Evolutionary conservation across 2,888 invertebrate species (phyloP), one percentile per base, ranked within the genome.

Genomic region (Dolomedes plantarius): DNA sequence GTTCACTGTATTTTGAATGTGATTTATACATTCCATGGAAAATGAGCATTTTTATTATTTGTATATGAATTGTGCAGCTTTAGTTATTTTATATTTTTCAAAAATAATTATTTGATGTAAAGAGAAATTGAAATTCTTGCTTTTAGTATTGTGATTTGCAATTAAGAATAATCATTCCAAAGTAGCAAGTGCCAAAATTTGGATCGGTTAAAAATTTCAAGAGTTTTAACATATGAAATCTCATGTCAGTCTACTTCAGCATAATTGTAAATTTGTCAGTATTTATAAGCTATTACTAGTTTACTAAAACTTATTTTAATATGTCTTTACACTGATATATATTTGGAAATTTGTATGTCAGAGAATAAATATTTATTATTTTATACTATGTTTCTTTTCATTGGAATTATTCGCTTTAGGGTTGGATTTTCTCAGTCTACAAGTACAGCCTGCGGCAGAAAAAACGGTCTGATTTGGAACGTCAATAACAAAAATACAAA

Each of bases 121-220:
- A 39, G 23, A 39, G 23, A 19, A 69, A 73, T 67, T 29, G 19
- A 69, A 73, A 67, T 29, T 41, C 56, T 83, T 77, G 67, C 67
- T 56, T 56, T 56, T 56, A 56, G 56, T 23, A 16, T 16, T 56
- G n/a, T 3, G 23, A 36, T 23, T 16, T 23, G 56, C 23, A 56
- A 56, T 56, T 23, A 23, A 56, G 23, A 56, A 3, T 29, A 56
- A 75, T 81, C 68, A 69, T 75, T 36, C 73, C 67, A 73, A 32
- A 62, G 67, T 67, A 73, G 83, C 68, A 29, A 73, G 83, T 85
- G 77, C 83, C 83, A 85, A 85, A 67, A 68, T 82, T 69, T 71
- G 28, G 19, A 46, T 32, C 32, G n/a, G 32, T 65, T n/a, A 16
- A 67, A 32, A 32, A 67, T 67, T n/a, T n/a, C 1, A 16, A 6